Percentiles rank a stretch among this genome's conserved stretches.
These are phyloP conservation scores for Asteroscopus sphinx DNA, from an alignment of 2,888 invertebrate species.

Conservation along the genomic window DNA sequence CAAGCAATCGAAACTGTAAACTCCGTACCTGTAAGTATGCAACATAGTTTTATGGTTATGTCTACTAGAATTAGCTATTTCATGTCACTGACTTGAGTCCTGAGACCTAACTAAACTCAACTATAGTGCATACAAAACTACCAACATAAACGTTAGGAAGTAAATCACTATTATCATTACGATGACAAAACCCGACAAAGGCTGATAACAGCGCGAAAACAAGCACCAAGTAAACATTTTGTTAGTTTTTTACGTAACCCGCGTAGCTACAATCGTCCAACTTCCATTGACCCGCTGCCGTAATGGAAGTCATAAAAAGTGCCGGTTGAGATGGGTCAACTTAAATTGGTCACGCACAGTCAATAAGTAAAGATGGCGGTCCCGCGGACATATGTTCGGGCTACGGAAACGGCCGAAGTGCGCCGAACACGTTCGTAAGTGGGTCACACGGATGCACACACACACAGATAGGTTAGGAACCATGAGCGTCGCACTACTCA, in stretches of 20 bases:
- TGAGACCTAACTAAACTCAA: slow-evolving; percentile 13
- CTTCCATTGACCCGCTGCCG: slow-evolving; percentile 40
- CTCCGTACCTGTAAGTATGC: slow-evolving; percentile 8
- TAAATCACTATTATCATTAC: slow-evolving; percentile 63
- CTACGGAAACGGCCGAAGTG: slow-evolving; percentile 80
- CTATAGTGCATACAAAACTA: slow-evolving; percentile 3
- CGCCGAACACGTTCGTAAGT: slow-evolving; percentile 85
- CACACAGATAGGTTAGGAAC: slow-evolving; percentile 67
- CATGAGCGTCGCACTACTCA: slow-evolving; percentile 63
- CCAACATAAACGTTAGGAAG: slow-evolving; percentile 53
- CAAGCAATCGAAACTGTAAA: neutral
- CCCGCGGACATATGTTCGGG: slow-evolving; percentile 76
- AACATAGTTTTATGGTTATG: slow-evolving; percentile 12
- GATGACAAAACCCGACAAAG: slow-evolving; percentile 66
- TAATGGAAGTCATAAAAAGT: slow-evolving; percentile 27
- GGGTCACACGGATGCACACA: slow-evolving; percentile 86
- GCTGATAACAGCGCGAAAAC: slow-evolving; percentile 66
- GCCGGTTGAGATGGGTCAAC: slow-evolving; percentile 63
- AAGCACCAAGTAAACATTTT: slow-evolving; percentile 66
- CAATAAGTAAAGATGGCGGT: slow-evolving; percentile 78
- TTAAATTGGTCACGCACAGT: slow-evolving; percentile 66
- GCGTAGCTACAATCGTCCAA: slow-evolving; percentile 48
- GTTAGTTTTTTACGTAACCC: slow-evolving; percentile 70
- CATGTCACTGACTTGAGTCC: slow-evolving; percentile 31
- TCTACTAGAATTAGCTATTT: slow-evolving; percentile 35